Evolutionary conservation across 2,888 invertebrate genomes (phyloP), one percentile per base, ranked within the genome.

Genomic region (Mesorhabditis spiculigera): DNA sequence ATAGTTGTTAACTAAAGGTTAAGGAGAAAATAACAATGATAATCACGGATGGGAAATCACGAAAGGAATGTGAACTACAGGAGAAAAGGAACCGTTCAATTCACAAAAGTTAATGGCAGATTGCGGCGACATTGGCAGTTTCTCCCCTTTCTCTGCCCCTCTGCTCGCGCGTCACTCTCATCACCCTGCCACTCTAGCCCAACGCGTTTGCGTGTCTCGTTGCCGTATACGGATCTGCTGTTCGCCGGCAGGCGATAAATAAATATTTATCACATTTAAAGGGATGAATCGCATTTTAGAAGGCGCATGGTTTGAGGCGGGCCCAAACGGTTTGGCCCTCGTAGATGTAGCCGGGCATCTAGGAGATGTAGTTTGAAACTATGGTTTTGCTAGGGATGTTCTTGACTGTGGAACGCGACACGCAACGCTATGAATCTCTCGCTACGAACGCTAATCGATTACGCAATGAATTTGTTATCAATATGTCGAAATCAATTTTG

Each of bases 311-410:
- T 65, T 79, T 79, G 66, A 78, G 78, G 8, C 73, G 73, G 28
- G 77, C 79, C 71, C 75, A 79, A 45, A 79, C 74, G 6, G 74
- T 74, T 65, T 79, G 79, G 16, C 79, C 79, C 10, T 74, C 77
- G 62, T 78, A 76, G 44, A 79, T 76, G 66, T 73, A 73, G 10
- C 77, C 78, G 16, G 71, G 67, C 5, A 64, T 66, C 4, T 44
- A 43, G 43, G 28, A 61, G 5, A 58, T 8, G 8, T 16, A 44
- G 28, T 28, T 28, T 1, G 1, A 28, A 28, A 28, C 28, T 28
- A 28, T 1, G 28, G 1, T 28, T 1, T 28, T 28, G 28, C 28
- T 28, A 28, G 28, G 1, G 28, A 3, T 28, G 1, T 28, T 3
- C 28, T 28, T 28, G 28, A 28, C 28, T 28, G 3, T 1, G 3